These are phyloP conservation scores for Macquaria australasica DNA, from an alignment of 2,113 vertebrate species.

Conservation along the genomic window DNA sequence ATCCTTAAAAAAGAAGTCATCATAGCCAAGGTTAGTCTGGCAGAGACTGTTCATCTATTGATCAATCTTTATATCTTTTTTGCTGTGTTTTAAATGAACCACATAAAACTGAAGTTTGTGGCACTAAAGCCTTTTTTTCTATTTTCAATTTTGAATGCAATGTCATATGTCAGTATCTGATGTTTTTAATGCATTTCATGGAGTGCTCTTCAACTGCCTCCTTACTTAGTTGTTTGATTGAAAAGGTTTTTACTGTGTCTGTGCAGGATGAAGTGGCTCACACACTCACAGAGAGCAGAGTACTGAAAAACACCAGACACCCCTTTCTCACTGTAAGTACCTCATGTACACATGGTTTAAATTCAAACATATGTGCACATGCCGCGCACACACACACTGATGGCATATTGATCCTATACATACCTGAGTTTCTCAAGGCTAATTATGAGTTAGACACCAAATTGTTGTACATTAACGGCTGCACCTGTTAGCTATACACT, in stretches of 20 bases:
- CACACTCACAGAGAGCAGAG: slow-evolving; percentile 97
- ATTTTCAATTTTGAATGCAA: background rate
- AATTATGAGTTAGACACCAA: slow-evolving; percentile 77
- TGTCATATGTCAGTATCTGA: background rate
- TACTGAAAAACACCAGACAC: slow-evolving; percentile 96
- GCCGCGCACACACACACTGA: background rate
- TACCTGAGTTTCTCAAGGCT: slow-evolving; percentile 74
- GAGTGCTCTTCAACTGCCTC: background rate
- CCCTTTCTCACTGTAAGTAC: slow-evolving; percentile 97
- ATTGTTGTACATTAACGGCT: slow-evolving; percentile 75
- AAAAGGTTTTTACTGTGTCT: slow-evolving; percentile 18
- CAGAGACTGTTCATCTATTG: background rate
- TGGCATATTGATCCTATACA: slow-evolving; percentile 63
- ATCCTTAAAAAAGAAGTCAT: slow-evolving; percentile 99
- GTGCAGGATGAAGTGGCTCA: slow-evolving; percentile 97
- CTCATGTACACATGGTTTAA: slow-evolving; percentile 26
- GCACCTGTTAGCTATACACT: slow-evolving; percentile 75
- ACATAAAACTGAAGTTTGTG: background rate
- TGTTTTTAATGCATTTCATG: background rate
- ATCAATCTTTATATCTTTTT: background rate
- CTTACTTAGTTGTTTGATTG: background rate
- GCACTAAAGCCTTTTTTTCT: background rate
- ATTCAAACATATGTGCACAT: slow-evolving; percentile 20
- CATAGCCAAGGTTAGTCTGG: slow-evolving; percentile 93
- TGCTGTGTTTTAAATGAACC: background rate